Conservation (phyloP, 2,888 invertebrate species). For the Drosophila longiperda region DNA sequence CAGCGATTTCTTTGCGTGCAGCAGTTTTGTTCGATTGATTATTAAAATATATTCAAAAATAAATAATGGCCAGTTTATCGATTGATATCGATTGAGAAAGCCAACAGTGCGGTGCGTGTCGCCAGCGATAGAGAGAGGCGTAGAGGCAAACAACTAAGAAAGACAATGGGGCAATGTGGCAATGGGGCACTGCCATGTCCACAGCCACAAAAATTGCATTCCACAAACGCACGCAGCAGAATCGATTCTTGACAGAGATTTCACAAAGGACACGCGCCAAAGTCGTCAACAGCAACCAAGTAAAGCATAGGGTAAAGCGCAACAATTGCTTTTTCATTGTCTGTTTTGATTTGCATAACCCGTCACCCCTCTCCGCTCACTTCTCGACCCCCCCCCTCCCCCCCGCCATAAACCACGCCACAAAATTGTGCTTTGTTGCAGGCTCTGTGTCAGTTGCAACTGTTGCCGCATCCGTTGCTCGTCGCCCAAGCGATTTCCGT, state of each 20-base stretch:
- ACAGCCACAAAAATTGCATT: background rate
- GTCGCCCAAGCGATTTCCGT: slow-evolving; percentile 54
- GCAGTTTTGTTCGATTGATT: slow-evolving; percentile 41
- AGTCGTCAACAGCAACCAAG: slow-evolving; percentile 14
- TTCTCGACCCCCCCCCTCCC: background rate
- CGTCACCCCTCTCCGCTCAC: background rate
- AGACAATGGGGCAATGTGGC: slow-evolving; percentile 14
- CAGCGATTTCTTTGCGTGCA: slow-evolving; percentile 33
- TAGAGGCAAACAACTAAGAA: background rate
- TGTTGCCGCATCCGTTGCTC: slow-evolving; percentile 43
- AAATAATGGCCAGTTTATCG: slow-evolving; percentile 52
- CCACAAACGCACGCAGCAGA: background rate
- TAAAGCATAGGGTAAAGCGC: slow-evolving; percentile 52
- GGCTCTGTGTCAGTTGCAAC: slow-evolving; percentile 50
- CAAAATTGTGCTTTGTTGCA: background rate
- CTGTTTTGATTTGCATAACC: slow-evolving; percentile 10
- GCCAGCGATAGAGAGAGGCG: slow-evolving; percentile 27
- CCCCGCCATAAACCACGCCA: background rate
- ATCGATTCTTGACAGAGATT: slow-evolving; percentile 48
- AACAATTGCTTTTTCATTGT: slow-evolving; percentile 54
- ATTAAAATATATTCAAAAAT: background rate
- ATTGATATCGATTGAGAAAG: slow-evolving; percentile 69
- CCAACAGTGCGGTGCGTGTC: slow-evolving; percentile 44
- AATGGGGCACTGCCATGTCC: slow-evolving; percentile 9
- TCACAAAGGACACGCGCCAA: slow-evolving; percentile 42